Evolutionary conservation across 2,797 vertebrate species (phyloP).

Genomic region (Merluccius polli): DNA sequence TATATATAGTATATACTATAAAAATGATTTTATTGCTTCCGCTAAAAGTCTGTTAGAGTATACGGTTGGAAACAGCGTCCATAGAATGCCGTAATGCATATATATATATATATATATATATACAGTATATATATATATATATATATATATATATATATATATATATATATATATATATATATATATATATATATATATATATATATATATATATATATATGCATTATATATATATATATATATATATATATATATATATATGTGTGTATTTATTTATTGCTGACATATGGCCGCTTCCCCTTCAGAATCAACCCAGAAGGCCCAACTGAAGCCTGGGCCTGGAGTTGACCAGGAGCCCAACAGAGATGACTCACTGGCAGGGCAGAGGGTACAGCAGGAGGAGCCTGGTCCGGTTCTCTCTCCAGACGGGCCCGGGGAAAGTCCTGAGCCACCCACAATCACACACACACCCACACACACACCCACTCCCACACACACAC

Average conservation of each 20-base stretch:
- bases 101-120: neutral
- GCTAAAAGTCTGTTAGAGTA: too few species aligned
- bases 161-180: neutral
- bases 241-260: neutral
- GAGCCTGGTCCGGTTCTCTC: slow-evolving; percentile 66
- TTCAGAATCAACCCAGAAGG: slow-evolving; percentile 67
- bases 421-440: slow-evolving; percentile 65
- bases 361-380: slow-evolving; percentile 26
- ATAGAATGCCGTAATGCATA: too few species aligned
- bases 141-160: too few species aligned
- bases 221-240: neutral
- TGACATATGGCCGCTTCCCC: neutral
- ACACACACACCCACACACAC: slow-evolving; percentile 50
- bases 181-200: neutral
- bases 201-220: too few species aligned
- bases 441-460: slow-evolving; percentile 53
- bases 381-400: slow-evolving; percentile 52
- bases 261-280: neutral
- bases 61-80: too few species aligned
- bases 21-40: too few species aligned
- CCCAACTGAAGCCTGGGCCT: slow-evolving; percentile 56
- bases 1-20: neutral
- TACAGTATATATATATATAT: neutral
- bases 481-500: neutral
- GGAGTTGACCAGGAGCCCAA: slow-evolving; percentile 36